Evolutionary conservation across 2,888 invertebrate genomes (phyloP).

Genomic region (Cheilosia grossa): DNA sequence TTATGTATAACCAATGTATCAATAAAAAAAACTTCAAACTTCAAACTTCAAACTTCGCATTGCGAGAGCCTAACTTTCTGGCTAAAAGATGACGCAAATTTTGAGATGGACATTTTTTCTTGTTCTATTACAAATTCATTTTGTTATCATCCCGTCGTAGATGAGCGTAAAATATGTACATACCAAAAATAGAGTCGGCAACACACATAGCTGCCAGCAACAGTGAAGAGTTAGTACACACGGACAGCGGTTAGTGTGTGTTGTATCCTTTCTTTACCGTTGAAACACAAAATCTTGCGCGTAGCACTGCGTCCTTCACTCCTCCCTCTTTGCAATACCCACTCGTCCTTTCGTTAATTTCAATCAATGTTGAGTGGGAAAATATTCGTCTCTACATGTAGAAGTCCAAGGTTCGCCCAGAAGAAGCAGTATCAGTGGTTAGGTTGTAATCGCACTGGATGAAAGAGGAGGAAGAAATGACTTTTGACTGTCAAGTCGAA

Average conservation of each 20-base stretch:
- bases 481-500: conserved; percentile 74
- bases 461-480: conserved; percentile 37
- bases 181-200: conserved; percentile 29
- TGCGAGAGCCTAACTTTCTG: background rate
- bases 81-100: conserved; percentile 45
- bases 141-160: conserved; percentile 12
- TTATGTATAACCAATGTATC: too few relatives aligned
- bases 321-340: background rate
- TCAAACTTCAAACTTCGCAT: too few relatives aligned
- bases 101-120: conserved; percentile 26
- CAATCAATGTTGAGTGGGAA: conserved; percentile 72
- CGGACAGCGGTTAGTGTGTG: conserved; percentile 31
- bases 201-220: conserved; percentile 38
- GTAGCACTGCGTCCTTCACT: conserved; percentile 46
- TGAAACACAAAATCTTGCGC: conserved; percentile 66
- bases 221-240: conserved; percentile 31
- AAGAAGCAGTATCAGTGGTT: conserved; percentile 37
- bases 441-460: conserved; percentile 8
- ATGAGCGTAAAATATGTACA: background rate
- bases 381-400: conserved; percentile 69
- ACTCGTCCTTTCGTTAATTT: conserved; percentile 66
- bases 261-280: conserved; percentile 21
- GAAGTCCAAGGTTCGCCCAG: conserved; percentile 63
- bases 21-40: too few relatives aligned
- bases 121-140: background rate